Evolutionary conservation across 2,113 vertebrate genomes (phyloP).

Genomic region (Hoplias malabaricus): DNA sequence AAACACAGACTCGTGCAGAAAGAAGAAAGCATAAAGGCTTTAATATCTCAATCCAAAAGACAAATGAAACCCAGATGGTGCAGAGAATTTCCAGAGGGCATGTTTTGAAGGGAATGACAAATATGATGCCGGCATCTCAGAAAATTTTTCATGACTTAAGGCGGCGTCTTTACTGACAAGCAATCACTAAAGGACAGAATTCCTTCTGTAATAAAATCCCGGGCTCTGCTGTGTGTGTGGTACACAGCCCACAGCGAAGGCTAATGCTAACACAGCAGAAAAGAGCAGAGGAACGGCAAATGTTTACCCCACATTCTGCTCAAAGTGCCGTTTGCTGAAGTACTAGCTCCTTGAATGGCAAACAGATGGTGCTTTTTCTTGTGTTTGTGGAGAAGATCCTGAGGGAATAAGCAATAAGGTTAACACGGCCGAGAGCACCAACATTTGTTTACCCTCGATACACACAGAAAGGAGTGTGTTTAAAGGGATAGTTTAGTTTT

Average conservation of each 20-base stretch:
- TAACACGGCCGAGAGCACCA: conserved; percentile 51
- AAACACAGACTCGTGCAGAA: background rate
- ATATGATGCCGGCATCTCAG: conserved; percentile 9
- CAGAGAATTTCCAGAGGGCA: background rate
- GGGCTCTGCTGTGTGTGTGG: conserved; percentile 51
- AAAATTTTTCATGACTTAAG: background rate
- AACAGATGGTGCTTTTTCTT: conserved; percentile 57
- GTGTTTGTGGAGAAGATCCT: conserved; percentile 50
- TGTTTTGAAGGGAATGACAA: conserved; percentile 19
- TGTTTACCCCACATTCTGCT: conserved; percentile 55
- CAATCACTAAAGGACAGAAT: conserved; percentile 22
- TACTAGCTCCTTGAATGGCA: conserved; percentile 62
- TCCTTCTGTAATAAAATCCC: conserved; percentile 55
- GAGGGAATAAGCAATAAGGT: conserved; percentile 66
- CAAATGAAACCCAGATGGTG: background rate
- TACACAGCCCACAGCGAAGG: conserved; percentile 57
- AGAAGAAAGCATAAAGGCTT: background rate
- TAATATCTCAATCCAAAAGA: conserved; percentile 6
- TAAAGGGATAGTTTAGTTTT: background rate
- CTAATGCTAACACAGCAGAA: conserved; percentile 61
- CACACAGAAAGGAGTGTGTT: background rate
- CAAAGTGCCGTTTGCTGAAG: conserved; percentile 64
- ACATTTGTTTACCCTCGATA: background rate
- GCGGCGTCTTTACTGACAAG: conserved; percentile 10
- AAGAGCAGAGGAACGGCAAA: conserved; percentile 58